A percentile compares a stretch with the other conserved stretches of the same genome.
These are phyloP conservation scores for Phaethon lepturus DNA, from an alignment of 2,113 vertebrate genomes.

Conservation along the genomic window DNA sequence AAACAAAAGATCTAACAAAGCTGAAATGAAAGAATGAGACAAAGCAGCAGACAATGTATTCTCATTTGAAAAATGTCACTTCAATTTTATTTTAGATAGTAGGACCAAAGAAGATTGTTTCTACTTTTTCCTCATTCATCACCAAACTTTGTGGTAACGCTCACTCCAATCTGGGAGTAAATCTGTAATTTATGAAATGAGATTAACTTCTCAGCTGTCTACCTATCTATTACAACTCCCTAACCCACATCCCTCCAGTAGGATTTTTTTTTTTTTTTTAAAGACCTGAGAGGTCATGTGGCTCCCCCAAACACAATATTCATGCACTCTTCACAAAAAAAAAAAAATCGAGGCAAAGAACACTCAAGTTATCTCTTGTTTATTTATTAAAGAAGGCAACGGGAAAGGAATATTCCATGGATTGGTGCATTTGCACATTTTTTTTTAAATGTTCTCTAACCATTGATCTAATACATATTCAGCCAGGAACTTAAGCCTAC, in stretches of 20 bases:
- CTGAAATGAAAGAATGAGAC: conserved; percentile 61
- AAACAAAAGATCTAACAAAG: conserved; percentile 78
- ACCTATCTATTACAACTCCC: neutral
- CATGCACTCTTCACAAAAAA: neutral
- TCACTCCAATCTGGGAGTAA: neutral
- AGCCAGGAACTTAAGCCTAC: neutral
- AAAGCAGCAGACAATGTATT: conserved; percentile 25
- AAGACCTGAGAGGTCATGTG: neutral
- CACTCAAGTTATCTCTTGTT: neutral
- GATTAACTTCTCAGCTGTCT: conserved; percentile 5
- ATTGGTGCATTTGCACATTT: neutral
- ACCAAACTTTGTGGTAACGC: neutral
- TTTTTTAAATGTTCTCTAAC: neutral
- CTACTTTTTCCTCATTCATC: neutral
- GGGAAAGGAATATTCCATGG: neutral
- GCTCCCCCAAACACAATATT: neutral
- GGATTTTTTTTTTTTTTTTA: neutral
- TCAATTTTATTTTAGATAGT: conserved; percentile 15
- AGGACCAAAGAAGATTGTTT: neutral
- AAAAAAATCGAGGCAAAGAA: neutral
- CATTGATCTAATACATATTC: neutral
- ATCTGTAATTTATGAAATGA: conserved; percentile 29
- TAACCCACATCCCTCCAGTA: neutral
- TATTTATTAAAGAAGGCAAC: neutral
- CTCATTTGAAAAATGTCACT: conserved; percentile 59